These are phyloP conservation scores for Anastrepha obliqua DNA, from an alignment of 1,140 invertebrate species.

Conservation along the genomic window DNA sequence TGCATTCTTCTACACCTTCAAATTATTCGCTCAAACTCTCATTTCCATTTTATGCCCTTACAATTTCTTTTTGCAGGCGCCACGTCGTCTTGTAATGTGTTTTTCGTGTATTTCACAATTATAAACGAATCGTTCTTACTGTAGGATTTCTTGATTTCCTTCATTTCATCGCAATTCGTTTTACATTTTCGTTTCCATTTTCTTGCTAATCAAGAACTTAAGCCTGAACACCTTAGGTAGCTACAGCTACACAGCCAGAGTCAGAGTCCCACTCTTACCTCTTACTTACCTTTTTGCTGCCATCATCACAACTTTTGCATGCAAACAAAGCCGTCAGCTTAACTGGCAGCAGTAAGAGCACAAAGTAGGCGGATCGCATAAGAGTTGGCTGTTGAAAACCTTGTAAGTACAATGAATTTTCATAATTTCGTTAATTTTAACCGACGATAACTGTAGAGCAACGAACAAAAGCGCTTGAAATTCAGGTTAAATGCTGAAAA, in stretches of 20 bases:
- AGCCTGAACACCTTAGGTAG: neutral
- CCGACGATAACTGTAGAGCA: neutral
- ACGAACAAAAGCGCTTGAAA: conserved; percentile 36
- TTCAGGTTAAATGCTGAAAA: conserved; percentile 47
- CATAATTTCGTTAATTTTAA: conserved; percentile 47
- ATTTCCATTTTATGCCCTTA: conserved; percentile 36
- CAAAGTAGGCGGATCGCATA: conserved; percentile 24
- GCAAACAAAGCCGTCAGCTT: neutral
- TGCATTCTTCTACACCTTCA: conserved; percentile 33
- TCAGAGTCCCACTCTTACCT: neutral
- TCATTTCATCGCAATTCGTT: conserved; percentile 37
- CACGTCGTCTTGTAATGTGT: conserved; percentile 29
- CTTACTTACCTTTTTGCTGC: neutral
- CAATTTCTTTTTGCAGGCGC: conserved; percentile 27
- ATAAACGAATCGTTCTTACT: neutral
- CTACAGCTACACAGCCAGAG: neutral
- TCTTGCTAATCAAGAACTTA: conserved; percentile 22
- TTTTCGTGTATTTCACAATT: conserved; percentile 41
- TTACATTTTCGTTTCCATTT: neutral
- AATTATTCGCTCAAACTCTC: conserved; percentile 40
- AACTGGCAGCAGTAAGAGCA: neutral
- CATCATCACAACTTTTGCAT: neutral
- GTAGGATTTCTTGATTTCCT: conserved; percentile 32
- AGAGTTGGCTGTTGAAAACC: conserved; percentile 24
- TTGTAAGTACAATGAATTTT: conserved; percentile 7